Conservation (phyloP, 2,888 invertebrate species). For the Agrypnus murinus region DNA sequence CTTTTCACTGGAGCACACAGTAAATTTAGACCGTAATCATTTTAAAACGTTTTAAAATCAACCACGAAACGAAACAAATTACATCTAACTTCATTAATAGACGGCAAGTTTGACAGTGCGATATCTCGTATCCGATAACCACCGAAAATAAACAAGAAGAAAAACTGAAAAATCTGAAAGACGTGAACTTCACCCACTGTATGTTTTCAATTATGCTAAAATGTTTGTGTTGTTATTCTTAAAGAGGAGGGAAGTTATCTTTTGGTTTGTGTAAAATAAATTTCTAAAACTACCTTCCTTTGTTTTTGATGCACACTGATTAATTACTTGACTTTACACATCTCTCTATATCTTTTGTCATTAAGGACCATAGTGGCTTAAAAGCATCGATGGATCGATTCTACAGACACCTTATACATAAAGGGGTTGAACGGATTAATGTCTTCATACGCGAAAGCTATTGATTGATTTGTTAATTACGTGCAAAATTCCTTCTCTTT, state of each 20-base stretch:
- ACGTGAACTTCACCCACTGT: too few species aligned
- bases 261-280: neutral
- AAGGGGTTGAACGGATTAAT: constrained; percentile 61
- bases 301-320: constrained; percentile 44
- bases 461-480: constrained; percentile 57
- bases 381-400: constrained; percentile 49
- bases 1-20: too few species aligned
- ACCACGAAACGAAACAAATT: constrained; percentile 2
- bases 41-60: too few species aligned
- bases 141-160: constrained; percentile 9
- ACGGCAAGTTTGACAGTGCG: constrained; percentile 16
- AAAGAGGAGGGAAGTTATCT: neutral
- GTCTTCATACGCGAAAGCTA: constrained; percentile 60
- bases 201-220: too few species aligned
- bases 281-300: constrained; percentile 32
- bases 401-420: constrained; percentile 54
- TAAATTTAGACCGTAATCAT: too few species aligned
- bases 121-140: constrained; percentile 4
- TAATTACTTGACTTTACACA: constrained; percentile 42
- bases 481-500: constrained; percentile 39
- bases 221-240: neutral
- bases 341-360: constrained; percentile 36
- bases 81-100: constrained; percentile 15
- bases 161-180: too few species aligned
- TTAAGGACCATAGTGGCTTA: constrained; percentile 46